Conservation (phyloP, 1,140 invertebrate species). For the Drosophila tristis region DNA sequence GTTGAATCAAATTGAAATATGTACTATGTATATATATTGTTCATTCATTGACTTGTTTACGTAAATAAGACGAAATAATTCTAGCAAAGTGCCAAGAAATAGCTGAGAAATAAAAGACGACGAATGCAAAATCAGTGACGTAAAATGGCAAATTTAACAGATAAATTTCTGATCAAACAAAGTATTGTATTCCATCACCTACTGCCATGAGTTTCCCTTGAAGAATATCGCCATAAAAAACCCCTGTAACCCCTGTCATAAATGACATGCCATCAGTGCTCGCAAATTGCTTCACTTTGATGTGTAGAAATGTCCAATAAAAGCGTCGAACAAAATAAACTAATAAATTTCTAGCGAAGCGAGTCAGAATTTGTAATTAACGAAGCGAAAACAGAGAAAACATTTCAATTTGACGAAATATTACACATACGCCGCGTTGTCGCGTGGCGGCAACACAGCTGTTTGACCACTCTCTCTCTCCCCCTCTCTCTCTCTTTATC, state of each 20-base stretch:
- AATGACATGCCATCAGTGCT: not conserved
- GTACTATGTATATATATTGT: not conserved
- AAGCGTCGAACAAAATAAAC: conserved; percentile 6
- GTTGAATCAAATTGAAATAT: not conserved
- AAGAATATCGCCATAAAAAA: no score
- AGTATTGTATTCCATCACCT: no score
- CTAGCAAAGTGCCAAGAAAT: conserved; percentile 1
- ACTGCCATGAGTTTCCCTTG: not conserved
- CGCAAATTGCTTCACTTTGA: not conserved
- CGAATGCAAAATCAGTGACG: not conserved
- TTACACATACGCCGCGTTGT: conserved; percentile 65
- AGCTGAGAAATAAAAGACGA: not conserved
- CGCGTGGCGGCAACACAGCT: conserved; percentile 41
- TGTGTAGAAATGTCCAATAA: not conserved
- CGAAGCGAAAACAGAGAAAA: not conserved
- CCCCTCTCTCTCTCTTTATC: not conserved
- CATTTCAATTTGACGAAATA: conserved; percentile 40
- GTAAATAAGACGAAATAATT: conserved; percentile 12
- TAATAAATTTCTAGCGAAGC: conserved; percentile 17
- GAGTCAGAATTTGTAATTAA: conserved; percentile 17
- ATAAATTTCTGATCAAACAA: not conserved
- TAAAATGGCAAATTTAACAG: not conserved
- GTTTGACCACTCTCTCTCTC: conserved; percentile 8
- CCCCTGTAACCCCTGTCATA: not conserved
- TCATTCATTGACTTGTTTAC: conserved; percentile 13